phyloP scores from a whole-genome alignment of 2,888 invertebrate species.

The Drosophila dives region DNA sequence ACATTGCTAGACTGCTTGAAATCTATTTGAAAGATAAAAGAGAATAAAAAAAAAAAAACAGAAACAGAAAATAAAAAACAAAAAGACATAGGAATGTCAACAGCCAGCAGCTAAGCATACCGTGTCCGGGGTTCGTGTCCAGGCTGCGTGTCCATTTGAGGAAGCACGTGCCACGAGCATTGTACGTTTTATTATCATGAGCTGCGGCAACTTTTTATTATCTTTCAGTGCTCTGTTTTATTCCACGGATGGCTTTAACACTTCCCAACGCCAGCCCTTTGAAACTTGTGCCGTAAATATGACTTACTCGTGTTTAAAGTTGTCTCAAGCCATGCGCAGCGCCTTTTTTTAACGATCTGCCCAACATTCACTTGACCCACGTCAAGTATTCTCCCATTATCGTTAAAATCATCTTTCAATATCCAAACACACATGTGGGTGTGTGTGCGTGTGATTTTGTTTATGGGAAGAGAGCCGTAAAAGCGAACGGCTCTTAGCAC shows the following conservation, averaged over 20 bases:
- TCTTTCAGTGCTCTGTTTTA: slow-evolving; percentile 34
- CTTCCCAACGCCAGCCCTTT: slow-evolving; percentile 53
- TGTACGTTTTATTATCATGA: slow-evolving; percentile 78
- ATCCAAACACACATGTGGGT: slow-evolving; percentile 23
- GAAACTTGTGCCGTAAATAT: slow-evolving; percentile 71
- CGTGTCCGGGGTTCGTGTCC: slow-evolving; percentile 61
- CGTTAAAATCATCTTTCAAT: slow-evolving; percentile 78
- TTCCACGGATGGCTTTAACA: slow-evolving; percentile 63
- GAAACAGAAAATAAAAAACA: neutral
- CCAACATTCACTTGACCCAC: slow-evolving; percentile 65
- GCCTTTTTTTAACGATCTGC: slow-evolving; percentile 65
- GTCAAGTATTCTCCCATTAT: slow-evolving; percentile 68
- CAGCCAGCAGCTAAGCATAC: slow-evolving; percentile 54
- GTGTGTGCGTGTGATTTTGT: slow-evolving; percentile 16
- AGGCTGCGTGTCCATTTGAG: slow-evolving; percentile 73
- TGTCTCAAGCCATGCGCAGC: slow-evolving; percentile 33
- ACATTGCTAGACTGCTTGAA: slow-evolving; percentile 59
- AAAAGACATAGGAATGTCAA: slow-evolving; percentile 62
- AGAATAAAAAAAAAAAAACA: slow-evolving; percentile 17
- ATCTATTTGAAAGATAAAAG: slow-evolving; percentile 68
- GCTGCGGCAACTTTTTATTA: slow-evolving; percentile 78
- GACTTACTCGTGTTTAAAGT: slow-evolving; percentile 78
- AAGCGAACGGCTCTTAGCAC: slow-evolving; percentile 64
- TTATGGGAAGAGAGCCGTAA: slow-evolving; percentile 39
- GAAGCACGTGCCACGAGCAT: slow-evolving; percentile 73